Evolutionary conservation across 2,113 vertebrate genomes (phyloP).

Genomic region (Bos javanicus): DNA sequence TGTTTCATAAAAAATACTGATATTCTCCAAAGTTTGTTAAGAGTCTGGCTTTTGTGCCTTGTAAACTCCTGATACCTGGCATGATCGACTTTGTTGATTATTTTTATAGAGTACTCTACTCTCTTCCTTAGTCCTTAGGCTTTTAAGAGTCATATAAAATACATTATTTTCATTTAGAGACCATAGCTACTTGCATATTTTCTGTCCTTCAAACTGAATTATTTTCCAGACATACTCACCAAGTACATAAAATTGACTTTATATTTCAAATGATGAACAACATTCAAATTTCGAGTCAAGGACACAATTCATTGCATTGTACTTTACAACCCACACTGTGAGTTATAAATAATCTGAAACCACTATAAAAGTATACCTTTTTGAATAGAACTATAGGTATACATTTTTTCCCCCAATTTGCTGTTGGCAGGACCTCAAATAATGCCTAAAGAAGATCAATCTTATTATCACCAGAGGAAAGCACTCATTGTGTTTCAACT

Average conservation of each 20-base stretch:
- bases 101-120: background rate
- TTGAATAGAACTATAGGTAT: background rate
- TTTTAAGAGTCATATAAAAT: background rate
- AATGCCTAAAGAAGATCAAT: conserved; percentile 12
- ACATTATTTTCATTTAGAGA: background rate
- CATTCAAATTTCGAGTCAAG: background rate
- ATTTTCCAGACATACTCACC: background rate
- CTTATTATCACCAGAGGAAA: background rate
- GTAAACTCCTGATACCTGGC: background rate
- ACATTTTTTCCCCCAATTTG: background rate
- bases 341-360: conserved; percentile 15
- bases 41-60: background rate
- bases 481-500: conserved; percentile 7
- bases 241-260: background rate
- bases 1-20: background rate
- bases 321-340: background rate
- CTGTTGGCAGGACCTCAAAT: background rate
- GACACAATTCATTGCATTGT: background rate
- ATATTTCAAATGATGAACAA: background rate
- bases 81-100: background rate
- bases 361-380: background rate
- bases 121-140: background rate
- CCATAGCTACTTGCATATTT: background rate
- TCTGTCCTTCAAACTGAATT: background rate
- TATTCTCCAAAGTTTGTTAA: background rate